These are phyloP conservation scores for Temnothorax curvispinosus DNA, from an alignment of 1,140 invertebrate species.

Conservation along the genomic window DNA sequence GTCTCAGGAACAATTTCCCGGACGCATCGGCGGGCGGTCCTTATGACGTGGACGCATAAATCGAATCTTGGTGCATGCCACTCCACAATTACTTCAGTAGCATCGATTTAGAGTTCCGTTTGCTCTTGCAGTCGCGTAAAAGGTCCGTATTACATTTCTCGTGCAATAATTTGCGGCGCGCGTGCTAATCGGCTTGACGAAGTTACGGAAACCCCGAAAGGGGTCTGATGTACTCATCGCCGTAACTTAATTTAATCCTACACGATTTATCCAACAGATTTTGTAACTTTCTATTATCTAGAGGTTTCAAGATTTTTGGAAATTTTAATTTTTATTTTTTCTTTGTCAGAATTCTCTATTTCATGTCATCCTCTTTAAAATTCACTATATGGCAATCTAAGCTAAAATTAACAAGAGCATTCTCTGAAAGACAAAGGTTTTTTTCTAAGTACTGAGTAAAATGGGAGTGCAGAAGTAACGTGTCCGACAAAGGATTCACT, in stretches of 20 bases:
- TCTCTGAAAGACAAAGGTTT: background rate
- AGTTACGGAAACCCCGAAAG: background rate
- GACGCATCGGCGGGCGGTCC: slow-evolving; percentile 14
- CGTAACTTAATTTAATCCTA: background rate
- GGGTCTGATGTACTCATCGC: background rate
- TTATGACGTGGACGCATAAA: slow-evolving; percentile 22
- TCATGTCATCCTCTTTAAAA: background rate
- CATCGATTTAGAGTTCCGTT: slow-evolving; percentile 31
- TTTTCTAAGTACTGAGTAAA: background rate
- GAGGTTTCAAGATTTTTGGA: background rate
- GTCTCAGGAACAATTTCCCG: background rate
- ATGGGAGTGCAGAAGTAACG: no score
- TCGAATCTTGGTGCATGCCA: slow-evolving; percentile 35
- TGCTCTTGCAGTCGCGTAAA: slow-evolving; percentile 12
- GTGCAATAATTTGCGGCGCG: background rate
- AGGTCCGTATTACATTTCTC: slow-evolving; percentile 31
- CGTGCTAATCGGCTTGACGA: background rate
- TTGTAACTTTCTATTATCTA: background rate
- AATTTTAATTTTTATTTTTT: background rate
- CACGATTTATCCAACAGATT: background rate
- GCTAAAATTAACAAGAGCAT: background rate
- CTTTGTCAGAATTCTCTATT: background rate
- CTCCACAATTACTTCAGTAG: slow-evolving; percentile 40
- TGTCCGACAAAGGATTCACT: background rate
- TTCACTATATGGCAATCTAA: background rate